Base-by-base conservation (phyloP, 2,113 vertebrate genomes). In the Daubentonia madagascariensis region DNA sequence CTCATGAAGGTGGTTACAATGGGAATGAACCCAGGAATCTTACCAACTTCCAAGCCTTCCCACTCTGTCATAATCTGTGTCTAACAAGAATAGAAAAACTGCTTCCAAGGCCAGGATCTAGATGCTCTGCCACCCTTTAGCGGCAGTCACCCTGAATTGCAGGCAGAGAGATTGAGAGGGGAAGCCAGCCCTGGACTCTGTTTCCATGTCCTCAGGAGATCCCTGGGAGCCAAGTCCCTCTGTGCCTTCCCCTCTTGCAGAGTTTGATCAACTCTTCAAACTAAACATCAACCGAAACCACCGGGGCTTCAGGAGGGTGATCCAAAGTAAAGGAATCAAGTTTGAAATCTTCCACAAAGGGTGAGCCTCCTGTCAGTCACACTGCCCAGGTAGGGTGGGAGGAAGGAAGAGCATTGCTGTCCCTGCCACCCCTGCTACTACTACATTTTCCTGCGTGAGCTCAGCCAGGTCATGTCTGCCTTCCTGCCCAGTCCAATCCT, bases 341-440 rank as follows among this genome's bases (percentile, higher is more conserved):
- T 99, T 99, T 85, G 99, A 99, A 98, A 98, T 99, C 97, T 99
- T 99, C 98, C 99, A 99, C 98, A 99, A 99, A 99, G 99, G 99
- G 99, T 99, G 98, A 99, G 99, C 93, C 1, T 6, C 40, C 48
- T 4, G 2, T 59, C 17, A 18, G 37, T 37, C 13, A 45, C 25
- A 8, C 1, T 43, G 65, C 59, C 20, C 11, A 0, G 40, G 17
- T 35, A 30, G 87, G 11, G 12, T 7, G 72, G 91, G 67, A 37
- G 23, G 35, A 28, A 93, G 70, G 72, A 87, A 0, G 23, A 70
- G 12, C 16, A 12, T 79, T 83, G 78, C 54, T 25, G 23, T 52
- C 32, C 13, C 48, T 45, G 16, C 54, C 3, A 11, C 30, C 59
- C 17, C 35, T 37, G 18, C 28, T 67, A 5, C 50, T 76, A 1